Evolutionary conservation across 2,113 vertebrate genomes (phyloP), one percentile per base, ranked within the genome.

Genomic region (Calyptomena viridis): DNA sequence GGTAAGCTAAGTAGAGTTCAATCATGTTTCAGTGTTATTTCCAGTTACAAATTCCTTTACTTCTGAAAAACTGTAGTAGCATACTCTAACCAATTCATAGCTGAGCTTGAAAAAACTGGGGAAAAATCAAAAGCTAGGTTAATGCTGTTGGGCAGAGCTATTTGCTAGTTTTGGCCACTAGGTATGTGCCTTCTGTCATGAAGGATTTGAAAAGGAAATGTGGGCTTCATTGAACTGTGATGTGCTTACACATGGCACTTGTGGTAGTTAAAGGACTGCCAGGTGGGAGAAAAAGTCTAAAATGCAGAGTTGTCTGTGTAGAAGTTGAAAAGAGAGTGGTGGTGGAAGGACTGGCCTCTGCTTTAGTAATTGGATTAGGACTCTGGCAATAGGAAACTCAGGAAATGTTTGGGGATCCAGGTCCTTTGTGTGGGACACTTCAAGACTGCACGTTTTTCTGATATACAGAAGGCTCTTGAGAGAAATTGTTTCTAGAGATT

Each of bases 241-340:
- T 49, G 14, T 67, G 14, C 12, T 40, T 53, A 27, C 4, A 14
- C 1, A 15, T 0, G 1, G 20, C 33, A 25, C 13, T 24, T 77
- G 8, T 4, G 7, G 28, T 49, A n/a, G 30, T 62, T 80, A 62
- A 22, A 50, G 28, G 15, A 52, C 40, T 66, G 59, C 23, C 27
- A 42, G 16, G 3, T 77, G 30, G 9, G 24, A 56, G 23, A 42
- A 85, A 11, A 37, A 49, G 30, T 46, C 14, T 73, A 46, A 89
- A 83, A 72, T 49, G 17, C 4, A 24, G 16, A 16, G 11, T 78
- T 14, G 67, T 81, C 23, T 39, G 12, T 21, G 8, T 56, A 50
- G 14, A 66, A 66, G 33, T 31, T 68, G 33, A 69, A 64, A 10
- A 76, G 18, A 2, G 3, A 14, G 2, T 15, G 25, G 9, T 79